Percentiles rank a stretch among this genome's conserved stretches.
phyloP scores from a whole-genome alignment of 2,113 vertebrate species.

The Grallaria varia region DNA sequence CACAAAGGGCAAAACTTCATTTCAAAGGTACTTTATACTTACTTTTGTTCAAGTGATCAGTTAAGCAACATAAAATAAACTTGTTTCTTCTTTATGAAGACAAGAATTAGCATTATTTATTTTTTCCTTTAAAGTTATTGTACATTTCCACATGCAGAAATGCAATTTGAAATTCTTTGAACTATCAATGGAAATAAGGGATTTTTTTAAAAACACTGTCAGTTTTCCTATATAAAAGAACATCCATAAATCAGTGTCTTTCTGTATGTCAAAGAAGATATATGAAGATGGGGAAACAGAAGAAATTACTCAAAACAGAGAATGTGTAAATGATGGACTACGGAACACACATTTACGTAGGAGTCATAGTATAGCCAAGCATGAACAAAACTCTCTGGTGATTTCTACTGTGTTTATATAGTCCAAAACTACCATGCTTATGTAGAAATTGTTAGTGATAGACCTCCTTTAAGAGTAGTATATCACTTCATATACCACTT shows the following conservation, averaged over 20 bases:
- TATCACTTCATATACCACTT: not conserved
- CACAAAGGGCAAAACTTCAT: not conserved
- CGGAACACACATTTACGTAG: not conserved
- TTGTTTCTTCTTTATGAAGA: not conserved
- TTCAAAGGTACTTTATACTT: not conserved
- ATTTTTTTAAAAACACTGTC: not conserved
- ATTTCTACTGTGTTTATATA: not conserved
- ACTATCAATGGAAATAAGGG: not conserved
- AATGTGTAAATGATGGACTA: not conserved
- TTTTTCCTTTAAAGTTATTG: not conserved
- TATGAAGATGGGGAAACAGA: not conserved
- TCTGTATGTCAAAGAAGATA: not conserved
- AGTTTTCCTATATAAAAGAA: not conserved
- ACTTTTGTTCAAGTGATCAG: not conserved
- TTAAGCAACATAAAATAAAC: not conserved
- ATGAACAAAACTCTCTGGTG: not conserved
- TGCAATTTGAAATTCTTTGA: not conserved
- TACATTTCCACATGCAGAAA: not conserved
- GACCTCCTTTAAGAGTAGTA: not conserved
- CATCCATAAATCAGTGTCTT: not conserved
- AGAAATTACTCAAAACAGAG: not conserved
- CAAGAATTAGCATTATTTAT: not conserved
- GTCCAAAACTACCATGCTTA: not conserved
- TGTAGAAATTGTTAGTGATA: not conserved
- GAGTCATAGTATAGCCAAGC: not conserved